phyloP scores from a whole-genome alignment of 2,113 vertebrate genomes.

The Geothlypis trichas region DNA sequence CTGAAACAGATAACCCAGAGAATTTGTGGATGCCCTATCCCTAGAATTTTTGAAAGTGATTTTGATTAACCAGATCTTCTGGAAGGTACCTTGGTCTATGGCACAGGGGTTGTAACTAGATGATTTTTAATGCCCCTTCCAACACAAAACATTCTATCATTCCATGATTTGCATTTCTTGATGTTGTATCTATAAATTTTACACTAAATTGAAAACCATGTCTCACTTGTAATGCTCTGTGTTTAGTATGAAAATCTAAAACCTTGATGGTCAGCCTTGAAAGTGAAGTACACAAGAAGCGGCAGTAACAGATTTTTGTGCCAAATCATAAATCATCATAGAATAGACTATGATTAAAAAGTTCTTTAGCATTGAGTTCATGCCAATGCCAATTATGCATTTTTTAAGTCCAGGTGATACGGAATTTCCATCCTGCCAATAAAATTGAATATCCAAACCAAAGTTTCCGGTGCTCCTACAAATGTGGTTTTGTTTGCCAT shows the following conservation, averaged over 20 bases:
- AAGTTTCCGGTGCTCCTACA: background rate
- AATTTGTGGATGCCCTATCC: background rate
- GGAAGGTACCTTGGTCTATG: background rate
- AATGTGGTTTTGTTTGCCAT: accelerated
- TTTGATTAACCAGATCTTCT: background rate
- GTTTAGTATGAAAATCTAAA: background rate
- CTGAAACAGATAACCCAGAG: background rate
- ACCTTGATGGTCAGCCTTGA: background rate
- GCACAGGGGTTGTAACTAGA: background rate
- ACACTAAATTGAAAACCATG: background rate
- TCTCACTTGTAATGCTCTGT: background rate
- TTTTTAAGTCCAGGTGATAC: accelerated
- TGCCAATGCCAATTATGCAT: background rate
- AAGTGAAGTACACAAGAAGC: background rate
- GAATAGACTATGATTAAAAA: background rate
- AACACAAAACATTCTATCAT: background rate
- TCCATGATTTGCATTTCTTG: background rate
- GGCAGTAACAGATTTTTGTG: accelerated
- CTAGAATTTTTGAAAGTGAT: background rate
- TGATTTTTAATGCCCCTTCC: background rate
- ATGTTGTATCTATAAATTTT: background rate
- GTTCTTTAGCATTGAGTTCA: background rate
- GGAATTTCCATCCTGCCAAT: background rate
- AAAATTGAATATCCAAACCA: background rate
- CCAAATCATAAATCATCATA: background rate